Conservation (phyloP, 2,888 invertebrate species). For the Eilema griseolum region DNA sequence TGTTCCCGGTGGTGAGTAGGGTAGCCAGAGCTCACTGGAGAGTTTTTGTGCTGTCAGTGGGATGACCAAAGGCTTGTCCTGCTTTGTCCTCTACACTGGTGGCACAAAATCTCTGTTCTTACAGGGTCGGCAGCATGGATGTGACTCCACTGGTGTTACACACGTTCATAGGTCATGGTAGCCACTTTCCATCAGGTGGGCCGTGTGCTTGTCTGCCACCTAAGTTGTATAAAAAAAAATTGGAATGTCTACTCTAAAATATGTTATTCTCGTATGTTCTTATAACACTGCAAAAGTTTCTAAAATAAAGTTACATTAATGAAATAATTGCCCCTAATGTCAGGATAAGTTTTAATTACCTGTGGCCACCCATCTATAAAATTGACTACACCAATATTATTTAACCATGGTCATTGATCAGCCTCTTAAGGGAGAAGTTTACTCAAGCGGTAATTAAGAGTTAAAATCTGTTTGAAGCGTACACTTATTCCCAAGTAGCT, state of each 20-base stretch:
- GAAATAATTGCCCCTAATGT: background rate
- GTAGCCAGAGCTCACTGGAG: too few species aligned
- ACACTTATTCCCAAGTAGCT: slow-evolving; percentile 15
- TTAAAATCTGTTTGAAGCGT: slow-evolving; percentile 13
- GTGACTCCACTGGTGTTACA: too few species aligned
- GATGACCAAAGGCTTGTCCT: too few species aligned
- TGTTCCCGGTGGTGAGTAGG: too few species aligned
- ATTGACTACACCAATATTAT: background rate
- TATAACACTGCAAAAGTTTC: background rate
- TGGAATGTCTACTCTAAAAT: background rate
- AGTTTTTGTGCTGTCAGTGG: too few species aligned
- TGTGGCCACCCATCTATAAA: background rate
- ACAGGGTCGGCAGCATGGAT: too few species aligned
- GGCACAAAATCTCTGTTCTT: too few species aligned
- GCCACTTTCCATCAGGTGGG: too few species aligned
- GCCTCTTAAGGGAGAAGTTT: slow-evolving; percentile 7
- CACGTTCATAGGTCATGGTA: too few species aligned
- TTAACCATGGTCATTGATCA: slow-evolving; percentile 8
- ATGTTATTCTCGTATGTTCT: background rate
- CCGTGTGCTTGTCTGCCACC: too few species aligned
- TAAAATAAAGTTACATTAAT: background rate
- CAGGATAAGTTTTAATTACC: background rate
- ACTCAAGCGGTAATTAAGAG: slow-evolving; percentile 17
- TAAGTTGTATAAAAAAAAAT: too few species aligned
- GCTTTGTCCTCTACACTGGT: too few species aligned